Percentiles rank a stretch among this genome's conserved stretches.
Evolutionary conservation across 2,113 vertebrate species (phyloP).

Genomic region (Collichthys lucidus): DNA sequence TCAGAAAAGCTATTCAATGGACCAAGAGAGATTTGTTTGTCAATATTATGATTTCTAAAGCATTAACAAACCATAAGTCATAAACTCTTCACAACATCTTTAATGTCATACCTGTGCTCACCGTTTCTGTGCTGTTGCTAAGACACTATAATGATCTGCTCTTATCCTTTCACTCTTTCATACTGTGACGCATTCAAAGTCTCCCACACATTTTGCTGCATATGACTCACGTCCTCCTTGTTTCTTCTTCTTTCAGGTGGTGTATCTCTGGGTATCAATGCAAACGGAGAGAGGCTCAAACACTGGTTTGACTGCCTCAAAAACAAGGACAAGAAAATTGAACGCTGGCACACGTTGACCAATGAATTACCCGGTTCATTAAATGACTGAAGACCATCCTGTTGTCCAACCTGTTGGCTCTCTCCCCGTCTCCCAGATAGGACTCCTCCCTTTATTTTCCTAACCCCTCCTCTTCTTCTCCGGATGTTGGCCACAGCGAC

Average conservation of each 20-base stretch:
- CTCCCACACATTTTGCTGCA: not conserved
- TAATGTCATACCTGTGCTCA: not conserved
- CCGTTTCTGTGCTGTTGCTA: not conserved
- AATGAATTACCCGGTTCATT: constrained; percentile 94
- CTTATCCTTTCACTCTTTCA: not conserved
- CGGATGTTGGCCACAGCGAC: constrained; percentile 39
- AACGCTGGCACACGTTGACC: constrained; percentile 98
- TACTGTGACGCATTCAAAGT: not conserved
- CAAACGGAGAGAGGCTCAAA: constrained; percentile 97
- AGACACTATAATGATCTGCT: not conserved
- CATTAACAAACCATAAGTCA: not conserved
- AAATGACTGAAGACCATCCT: constrained; percentile 87
- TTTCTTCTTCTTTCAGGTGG: constrained; percentile 86
- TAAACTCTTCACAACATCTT: not conserved
- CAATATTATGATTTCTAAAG: not conserved
- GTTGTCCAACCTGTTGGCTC: not conserved
- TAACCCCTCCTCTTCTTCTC: constrained; percentile 26
- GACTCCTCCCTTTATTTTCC: constrained; percentile 55
- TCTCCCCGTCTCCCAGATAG: constrained; percentile 24
- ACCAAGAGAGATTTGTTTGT: not conserved
- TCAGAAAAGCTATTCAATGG: not conserved
- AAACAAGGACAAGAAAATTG: constrained; percentile 99
- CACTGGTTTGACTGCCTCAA: constrained; percentile 99
- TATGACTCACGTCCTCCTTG: constrained; percentile 5
- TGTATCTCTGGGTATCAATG: constrained; percentile 96